These are phyloP conservation scores for Nudaria mundana DNA, from an alignment of 2,888 invertebrate species.

Conservation along the genomic window DNA sequence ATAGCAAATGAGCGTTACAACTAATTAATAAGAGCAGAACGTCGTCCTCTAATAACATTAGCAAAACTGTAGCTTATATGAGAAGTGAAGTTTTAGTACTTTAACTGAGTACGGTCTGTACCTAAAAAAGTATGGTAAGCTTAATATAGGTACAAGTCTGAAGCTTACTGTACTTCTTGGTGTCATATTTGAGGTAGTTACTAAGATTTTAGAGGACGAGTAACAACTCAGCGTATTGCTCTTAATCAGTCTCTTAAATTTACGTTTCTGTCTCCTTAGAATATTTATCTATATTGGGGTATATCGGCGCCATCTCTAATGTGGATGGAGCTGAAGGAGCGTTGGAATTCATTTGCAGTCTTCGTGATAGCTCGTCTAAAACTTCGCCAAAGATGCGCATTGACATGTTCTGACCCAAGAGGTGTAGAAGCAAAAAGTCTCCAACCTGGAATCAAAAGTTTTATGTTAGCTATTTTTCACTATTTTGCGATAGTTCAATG, in stretches of 20 bases:
- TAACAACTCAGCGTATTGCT: constrained; percentile 26
- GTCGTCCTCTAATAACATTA: constrained; percentile 3
- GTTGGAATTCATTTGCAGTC: constrained; percentile 86
- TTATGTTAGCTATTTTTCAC: neutral
- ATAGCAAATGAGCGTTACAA: constrained; percentile 31
- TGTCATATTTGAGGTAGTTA: constrained; percentile 23
- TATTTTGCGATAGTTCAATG: neutral
- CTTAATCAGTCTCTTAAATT: constrained; percentile 39
- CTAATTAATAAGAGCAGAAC: constrained; percentile 25
- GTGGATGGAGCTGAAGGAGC: constrained; percentile 94
- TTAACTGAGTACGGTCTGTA: too few relatives aligned
- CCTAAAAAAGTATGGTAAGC: too few relatives aligned
- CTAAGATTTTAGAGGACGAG: constrained; percentile 11
- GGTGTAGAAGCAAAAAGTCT: constrained; percentile 91
- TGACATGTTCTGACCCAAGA: constrained; percentile 93
- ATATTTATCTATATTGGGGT: constrained; percentile 89
- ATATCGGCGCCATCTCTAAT: constrained; percentile 92
- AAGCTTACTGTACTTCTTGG: too few relatives aligned
- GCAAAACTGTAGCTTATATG: constrained; percentile 23
- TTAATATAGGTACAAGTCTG: too few relatives aligned
- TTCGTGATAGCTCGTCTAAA: constrained; percentile 87
- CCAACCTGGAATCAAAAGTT: constrained; percentile 83
- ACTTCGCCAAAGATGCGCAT: constrained; percentile 90
- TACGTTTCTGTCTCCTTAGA: constrained; percentile 93
- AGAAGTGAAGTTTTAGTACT: constrained; percentile 19